Conservation (phyloP, 2,113 vertebrate species). For the Malurus cyaneus region DNA sequence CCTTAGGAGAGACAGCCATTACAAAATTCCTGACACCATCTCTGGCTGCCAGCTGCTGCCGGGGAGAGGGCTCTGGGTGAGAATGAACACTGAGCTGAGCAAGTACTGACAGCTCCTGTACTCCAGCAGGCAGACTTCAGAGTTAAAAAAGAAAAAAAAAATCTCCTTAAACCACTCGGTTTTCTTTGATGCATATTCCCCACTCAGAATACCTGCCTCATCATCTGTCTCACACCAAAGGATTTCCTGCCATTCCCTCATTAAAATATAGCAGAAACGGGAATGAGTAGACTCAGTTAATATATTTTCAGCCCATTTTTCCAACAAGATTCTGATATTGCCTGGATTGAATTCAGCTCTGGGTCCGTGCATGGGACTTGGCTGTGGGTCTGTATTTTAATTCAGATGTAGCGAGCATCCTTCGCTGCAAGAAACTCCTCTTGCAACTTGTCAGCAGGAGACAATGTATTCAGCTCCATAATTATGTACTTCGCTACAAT, state of each 20-base stretch:
- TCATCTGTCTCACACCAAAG: not conserved
- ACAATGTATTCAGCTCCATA: slow-evolving; percentile 76
- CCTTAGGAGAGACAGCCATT: not conserved
- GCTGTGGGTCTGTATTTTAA: slow-evolving; percentile 11
- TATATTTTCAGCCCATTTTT: not conserved
- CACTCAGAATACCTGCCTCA: not conserved
- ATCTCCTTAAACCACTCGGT: not conserved
- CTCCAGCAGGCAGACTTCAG: not conserved
- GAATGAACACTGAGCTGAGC: not conserved
- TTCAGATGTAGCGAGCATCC: slow-evolving; percentile 9
- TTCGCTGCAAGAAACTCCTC: slow-evolving; percentile 44
- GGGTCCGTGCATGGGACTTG: not conserved
- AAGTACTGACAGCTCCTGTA: not conserved
- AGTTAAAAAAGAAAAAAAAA: not conserved
- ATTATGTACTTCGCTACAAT: slow-evolving; percentile 76
- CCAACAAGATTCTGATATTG: not conserved
- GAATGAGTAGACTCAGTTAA: not conserved
- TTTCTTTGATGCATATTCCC: not conserved
- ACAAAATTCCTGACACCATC: not conserved
- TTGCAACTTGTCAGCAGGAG: slow-evolving; percentile 71
- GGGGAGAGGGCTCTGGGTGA: not conserved
- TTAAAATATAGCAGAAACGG: slow-evolving; percentile 6
- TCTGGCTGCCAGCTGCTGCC: not conserved
- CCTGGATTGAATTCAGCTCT: not conserved
- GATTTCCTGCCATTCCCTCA: not conserved